phyloP scores from a whole-genome alignment of 2,797 vertebrate species.

The Gadopsis marmoratus region DNA sequence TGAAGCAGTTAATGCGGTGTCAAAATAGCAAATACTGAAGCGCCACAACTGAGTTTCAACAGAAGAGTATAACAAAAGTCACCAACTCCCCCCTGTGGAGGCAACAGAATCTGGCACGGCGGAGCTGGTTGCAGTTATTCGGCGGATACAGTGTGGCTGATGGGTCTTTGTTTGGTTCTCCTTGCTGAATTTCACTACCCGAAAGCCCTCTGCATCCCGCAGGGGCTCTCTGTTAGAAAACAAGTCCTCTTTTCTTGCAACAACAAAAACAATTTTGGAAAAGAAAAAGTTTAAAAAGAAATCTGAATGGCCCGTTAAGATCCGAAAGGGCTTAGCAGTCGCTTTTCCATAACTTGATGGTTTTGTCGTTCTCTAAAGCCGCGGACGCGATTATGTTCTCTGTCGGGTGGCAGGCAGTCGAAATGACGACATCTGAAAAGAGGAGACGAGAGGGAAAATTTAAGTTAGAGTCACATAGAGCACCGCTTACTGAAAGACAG shows the following conservation, averaged over 20 bases:
- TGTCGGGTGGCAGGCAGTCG: conserved; percentile 98
- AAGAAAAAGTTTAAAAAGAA: conserved; percentile 47
- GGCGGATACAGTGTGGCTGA: conserved; percentile 24
- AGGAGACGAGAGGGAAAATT: not conserved
- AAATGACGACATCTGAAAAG: conserved; percentile 94
- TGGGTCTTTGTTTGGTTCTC: conserved; percentile 49
- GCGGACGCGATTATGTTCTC: conserved; percentile 99
- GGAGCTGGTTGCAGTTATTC: not conserved
- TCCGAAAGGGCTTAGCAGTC: conserved; percentile 90
- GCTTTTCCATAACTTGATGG: conserved; percentile 99
- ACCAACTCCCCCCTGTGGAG: conserved; percentile 20
- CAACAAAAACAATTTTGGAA: conserved; percentile 45
- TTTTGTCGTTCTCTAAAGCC: conserved; percentile 99
- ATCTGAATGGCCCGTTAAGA: conserved; percentile 47
- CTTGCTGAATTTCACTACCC: conserved; percentile 49
- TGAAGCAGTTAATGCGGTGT: conserved; percentile 34
- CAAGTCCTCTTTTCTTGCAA: conserved; percentile 68
- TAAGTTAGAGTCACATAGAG: not conserved
- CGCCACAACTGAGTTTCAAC: conserved; percentile 31
- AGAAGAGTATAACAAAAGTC: conserved; percentile 4
- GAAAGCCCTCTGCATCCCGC: conserved; percentile 49
- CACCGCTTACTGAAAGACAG: not conserved
- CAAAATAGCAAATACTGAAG: conserved; percentile 36
- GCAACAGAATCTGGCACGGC: conserved; percentile 33
- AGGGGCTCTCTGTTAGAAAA: conserved; percentile 63